Evolutionary conservation across 2,888 invertebrate species (phyloP), one percentile per base, ranked within the genome.

Genomic region (Drosophila kambysellisi): DNA sequence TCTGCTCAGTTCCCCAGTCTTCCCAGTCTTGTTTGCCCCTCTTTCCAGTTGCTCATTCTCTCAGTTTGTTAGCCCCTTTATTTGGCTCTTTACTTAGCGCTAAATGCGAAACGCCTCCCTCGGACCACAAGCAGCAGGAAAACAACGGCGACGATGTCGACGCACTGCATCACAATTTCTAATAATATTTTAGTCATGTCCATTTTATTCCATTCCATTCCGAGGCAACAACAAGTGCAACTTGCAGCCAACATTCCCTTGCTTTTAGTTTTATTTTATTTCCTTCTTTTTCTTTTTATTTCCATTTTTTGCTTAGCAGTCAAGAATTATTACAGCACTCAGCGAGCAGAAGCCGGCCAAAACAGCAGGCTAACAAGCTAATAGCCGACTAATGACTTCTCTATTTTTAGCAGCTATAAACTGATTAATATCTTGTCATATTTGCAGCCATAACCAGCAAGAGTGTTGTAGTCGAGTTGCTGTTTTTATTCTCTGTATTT

Each of bases 321-420:
- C 64, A 70, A 89, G 82, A 85, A 80, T 85, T 85, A 85, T 85
- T 85, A 84, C 77, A 77, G 89, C 85, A 82, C 85, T 85, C 88
- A 89, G 76, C 53, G 70, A 46, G 59, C 51, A 59, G 51, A 25
- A 64, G 59, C 58, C 70, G 60, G 33, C 35, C 41, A 57, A 2
- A 12, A 46, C 46, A 15, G 25, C 25, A 8, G 25, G 11, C 20
- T 52, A 32, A 63, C 25, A 12, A 7, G 12, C 20, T 37, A 56
- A 67, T 51, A 39, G 56, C 11, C 79, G 74, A 80, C 72, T 75
- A 52, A 39, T 3, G n/a, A 4, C 62, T 70, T n/a, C 75, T 30
- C 75, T 77, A 56, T 2, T 15, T 25, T n/a, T 11, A 33, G 25
- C 29, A n/a, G 37, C 54, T 39, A 11, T 25, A 20, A 12, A 30